Evolutionary conservation across 1,140 invertebrate species (phyloP), one percentile per base, ranked within the genome.

Genomic region (Leptopilina clavipes): DNA sequence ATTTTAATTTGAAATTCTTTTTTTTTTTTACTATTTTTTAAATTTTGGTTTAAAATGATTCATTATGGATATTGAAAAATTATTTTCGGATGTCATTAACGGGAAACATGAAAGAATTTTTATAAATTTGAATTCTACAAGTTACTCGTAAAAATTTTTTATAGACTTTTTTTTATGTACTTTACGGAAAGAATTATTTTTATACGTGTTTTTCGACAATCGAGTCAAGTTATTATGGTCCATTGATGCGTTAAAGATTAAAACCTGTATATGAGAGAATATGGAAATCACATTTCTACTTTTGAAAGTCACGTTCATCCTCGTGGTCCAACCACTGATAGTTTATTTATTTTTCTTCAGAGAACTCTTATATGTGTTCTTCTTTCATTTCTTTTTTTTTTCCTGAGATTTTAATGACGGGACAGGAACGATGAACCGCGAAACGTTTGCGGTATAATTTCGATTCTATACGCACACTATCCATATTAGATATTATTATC

Each of bases 321-420:
- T 65, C 25, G 59, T 22, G 59, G 59, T 65, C 59, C 59, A n/a
- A 31, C 19, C 19, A 65, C 59, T 65, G 25, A 31, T 17, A 52
- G 48, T 52, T 52, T 52, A 52, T 52, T 52, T 65, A 37, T 31
- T 31, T 65, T 65, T 65, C 25, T 65, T 65, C n/a, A 65, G 59
- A 31, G 11, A 22, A n/a, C 12, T 31, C 25, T 65, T 40, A 40
- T n/a, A n/a, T n/a, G n/a, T 40, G 37, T 8, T 40, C 6, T 31
- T 31, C 25, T 65, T 31, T 31, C 25, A 2, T 5, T 31, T 5
- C 25, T 31, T 31, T 5, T 31, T 31, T 31, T 31, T 25, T 65
- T n/a, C n/a, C 31, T 65, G 25, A 65, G 25, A 37, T 31, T 65
- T 65, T 65, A 37, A 31, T 31, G 22, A 65, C 25, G 22, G 25